These are phyloP conservation scores for Phyllotreta cruciferae DNA, from an alignment of 2,888 invertebrate species.

Conservation along the genomic window DNA sequence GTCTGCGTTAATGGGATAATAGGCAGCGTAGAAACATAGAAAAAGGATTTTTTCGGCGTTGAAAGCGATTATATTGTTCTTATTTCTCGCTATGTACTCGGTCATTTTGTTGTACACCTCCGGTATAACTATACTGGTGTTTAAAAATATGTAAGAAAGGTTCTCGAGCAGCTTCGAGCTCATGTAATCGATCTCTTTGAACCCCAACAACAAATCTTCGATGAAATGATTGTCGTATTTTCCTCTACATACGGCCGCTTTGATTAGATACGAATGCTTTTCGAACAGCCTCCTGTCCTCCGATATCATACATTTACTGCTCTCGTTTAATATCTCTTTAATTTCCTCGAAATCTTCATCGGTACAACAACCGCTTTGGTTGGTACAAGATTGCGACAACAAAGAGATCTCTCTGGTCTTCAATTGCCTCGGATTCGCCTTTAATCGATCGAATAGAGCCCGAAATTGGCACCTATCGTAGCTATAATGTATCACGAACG, in stretches of 20 bases:
- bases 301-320: conserved; percentile 32
- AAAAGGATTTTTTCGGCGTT: conserved; percentile 63
- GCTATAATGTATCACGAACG: conserved; percentile 36
- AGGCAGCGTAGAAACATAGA: conserved; percentile 63
- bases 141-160: conserved; percentile 58
- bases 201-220: conserved; percentile 56
- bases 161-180: conserved; percentile 62
- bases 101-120: conserved; percentile 61
- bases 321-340: conserved; percentile 34
- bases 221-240: conserved; percentile 53
- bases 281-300: conserved; percentile 21
- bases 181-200: conserved; percentile 52
- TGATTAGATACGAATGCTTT: conserved; percentile 40
- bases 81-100: conserved; percentile 60
- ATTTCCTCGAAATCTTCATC: conserved; percentile 33
- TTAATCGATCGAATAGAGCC: conserved; percentile 49
- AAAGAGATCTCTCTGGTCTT: conserved; percentile 29
- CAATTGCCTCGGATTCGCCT: conserved; percentile 32
- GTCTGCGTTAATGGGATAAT: conserved; percentile 58
- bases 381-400: conserved; percentile 32
- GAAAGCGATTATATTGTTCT: conserved; percentile 61
- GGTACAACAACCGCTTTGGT: conserved; percentile 22
- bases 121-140: conserved; percentile 59
- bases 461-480: conserved; percentile 35
- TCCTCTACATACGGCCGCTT: conserved; percentile 52